Evolutionary conservation across 2,113 vertebrate species (phyloP).

Genomic region (Smithornis capensis): DNA sequence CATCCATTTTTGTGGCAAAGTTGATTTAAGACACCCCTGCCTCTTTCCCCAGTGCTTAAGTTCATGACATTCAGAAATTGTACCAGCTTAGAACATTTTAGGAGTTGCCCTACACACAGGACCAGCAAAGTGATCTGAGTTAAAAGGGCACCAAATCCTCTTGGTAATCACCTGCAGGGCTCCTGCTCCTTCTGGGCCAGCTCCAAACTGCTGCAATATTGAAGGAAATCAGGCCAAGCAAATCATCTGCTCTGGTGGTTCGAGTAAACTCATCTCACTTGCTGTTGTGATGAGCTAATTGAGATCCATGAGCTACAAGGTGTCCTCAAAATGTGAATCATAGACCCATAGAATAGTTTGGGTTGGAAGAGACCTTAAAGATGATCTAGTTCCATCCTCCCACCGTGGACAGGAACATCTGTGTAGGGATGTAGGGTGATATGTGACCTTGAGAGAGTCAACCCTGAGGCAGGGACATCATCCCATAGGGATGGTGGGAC

Average conservation of each 20-base stretch:
- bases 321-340: neutral
- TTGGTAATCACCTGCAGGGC: too few relatives aligned
- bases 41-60: neutral
- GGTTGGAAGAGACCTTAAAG: neutral
- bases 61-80: neutral
- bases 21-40: neutral
- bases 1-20: neutral
- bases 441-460: accelerated
- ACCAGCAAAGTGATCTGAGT: neutral
- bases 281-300: neutral
- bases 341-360: neutral
- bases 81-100: neutral
- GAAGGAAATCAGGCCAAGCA: neutral
- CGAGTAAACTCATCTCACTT: neutral
- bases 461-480: neutral
- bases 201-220: neutral
- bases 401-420: neutral
- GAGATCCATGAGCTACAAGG: neutral
- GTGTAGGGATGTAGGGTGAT: neutral
- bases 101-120: neutral
- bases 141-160: neutral
- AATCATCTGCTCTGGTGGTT: neutral
- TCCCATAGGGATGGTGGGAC: neutral
- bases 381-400: accelerated
- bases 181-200: neutral